These are phyloP conservation scores for Semotilus atromaculatus DNA, from an alignment of 2,797 vertebrate genomes.

Conservation along the genomic window DNA sequence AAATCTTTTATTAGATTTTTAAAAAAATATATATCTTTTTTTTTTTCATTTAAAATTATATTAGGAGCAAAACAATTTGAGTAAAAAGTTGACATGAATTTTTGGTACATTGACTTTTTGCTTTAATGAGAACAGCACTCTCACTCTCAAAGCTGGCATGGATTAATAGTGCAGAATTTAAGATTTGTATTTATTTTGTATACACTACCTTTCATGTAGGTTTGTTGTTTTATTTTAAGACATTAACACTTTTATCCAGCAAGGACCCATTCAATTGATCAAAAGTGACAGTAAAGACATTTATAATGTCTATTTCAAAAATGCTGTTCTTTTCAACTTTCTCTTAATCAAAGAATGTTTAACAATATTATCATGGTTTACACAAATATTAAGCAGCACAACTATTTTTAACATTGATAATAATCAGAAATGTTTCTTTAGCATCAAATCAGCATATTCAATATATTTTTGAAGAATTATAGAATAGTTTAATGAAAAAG, in stretches of 20 bases:
- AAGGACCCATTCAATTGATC: neutral
- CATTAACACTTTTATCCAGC: neutral
- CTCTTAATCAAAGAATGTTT: too few species aligned
- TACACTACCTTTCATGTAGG: neutral
- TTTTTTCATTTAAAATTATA: neutral
- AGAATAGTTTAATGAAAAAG: neutral
- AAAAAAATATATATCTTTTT: fast-evolving
- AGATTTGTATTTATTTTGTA: neutral
- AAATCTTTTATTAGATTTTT: neutral
- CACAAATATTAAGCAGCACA: neutral
- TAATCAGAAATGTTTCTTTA: neutral
- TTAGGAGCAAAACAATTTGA: neutral
- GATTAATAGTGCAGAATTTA: neutral
- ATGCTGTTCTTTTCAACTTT: neutral
- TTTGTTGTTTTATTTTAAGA: neutral
- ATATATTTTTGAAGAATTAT: neutral
- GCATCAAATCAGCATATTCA: neutral
- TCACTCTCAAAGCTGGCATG: neutral
- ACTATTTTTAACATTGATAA: neutral
- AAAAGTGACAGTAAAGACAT: neutral
- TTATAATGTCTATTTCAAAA: neutral
- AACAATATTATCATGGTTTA: neutral
- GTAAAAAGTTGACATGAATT: neutral
- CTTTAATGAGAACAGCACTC: neutral
- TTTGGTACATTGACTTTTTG: neutral